Evolutionary conservation across 2,888 invertebrate genomes (phyloP).

Genomic region (Heteromyza rotundicornis): DNA sequence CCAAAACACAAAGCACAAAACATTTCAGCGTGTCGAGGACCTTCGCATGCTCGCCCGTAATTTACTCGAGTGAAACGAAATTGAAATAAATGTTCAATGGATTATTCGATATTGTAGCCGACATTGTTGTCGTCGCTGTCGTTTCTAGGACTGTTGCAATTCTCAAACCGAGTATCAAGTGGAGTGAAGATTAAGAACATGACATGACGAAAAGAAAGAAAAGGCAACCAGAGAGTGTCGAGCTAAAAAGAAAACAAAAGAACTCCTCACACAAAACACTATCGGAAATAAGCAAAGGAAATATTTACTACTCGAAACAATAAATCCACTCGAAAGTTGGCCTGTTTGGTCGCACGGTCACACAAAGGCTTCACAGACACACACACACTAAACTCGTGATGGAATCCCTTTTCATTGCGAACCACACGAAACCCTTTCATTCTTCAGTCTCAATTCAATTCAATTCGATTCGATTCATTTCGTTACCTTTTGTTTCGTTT

Average conservation of each 20-base stretch:
- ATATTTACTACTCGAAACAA: conserved; percentile 55
- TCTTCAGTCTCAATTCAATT: not conserved
- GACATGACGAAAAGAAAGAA: conserved; percentile 28
- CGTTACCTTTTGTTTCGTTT: not conserved
- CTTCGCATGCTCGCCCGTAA: conserved; percentile 56
- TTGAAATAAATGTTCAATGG: conserved; percentile 48
- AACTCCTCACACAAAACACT: conserved; percentile 1
- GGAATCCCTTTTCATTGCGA: conserved; percentile 14
- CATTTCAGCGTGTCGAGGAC: conserved; percentile 29
- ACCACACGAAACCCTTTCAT: conserved; percentile 16
- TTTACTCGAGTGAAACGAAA: conserved; percentile 54
- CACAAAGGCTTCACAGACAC: conserved; percentile 14
- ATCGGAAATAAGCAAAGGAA: conserved; percentile 35
- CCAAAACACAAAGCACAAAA: not conserved
- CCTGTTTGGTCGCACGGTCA: conserved; percentile 9
- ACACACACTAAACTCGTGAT: conserved; percentile 17
- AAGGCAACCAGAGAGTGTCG: conserved; percentile 39
- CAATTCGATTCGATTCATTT: not conserved
- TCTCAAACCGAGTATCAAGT: not conserved
- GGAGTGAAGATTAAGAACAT: conserved; percentile 23
- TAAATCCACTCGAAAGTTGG: conserved; percentile 43
- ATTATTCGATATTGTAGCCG: conserved; percentile 16
- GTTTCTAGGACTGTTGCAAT: not conserved
- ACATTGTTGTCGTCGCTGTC: no score
- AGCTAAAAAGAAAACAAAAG: conserved; percentile 10